phyloP scores from a whole-genome alignment of 2,797 vertebrate genomes.

The Phataginus tricuspis region DNA sequence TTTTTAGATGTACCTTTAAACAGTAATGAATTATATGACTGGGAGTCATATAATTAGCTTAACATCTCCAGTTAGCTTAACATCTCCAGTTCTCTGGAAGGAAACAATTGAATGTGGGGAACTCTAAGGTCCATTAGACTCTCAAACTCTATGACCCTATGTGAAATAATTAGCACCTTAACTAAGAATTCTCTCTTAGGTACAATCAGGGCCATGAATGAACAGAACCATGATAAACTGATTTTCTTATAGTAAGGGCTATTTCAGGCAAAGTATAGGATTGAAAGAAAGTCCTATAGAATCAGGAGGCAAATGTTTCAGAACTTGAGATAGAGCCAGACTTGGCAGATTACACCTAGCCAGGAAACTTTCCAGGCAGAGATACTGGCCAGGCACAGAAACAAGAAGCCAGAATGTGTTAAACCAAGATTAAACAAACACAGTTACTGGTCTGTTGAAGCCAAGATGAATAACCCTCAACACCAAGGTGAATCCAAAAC shows the following conservation, averaged over 20 bases:
- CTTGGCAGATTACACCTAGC: not conserved
- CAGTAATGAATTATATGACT: not conserved
- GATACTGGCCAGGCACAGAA: not conserved
- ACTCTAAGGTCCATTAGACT: not conserved
- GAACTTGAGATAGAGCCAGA: not conserved
- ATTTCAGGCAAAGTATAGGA: not conserved
- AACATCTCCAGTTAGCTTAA: not conserved
- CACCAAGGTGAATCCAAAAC: not conserved
- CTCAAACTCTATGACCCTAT: not conserved
- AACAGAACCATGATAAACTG: not conserved
- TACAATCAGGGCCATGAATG: not conserved
- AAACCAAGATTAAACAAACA: not conserved
- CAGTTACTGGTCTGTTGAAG: not conserved
- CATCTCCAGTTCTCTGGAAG: not conserved
- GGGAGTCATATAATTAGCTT: not conserved
- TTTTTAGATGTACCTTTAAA: not conserved
- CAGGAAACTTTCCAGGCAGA: not conserved
- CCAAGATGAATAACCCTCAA: not conserved
- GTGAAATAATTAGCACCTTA: not conserved
- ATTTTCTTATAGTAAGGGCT: not conserved
- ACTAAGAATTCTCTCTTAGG: not conserved
- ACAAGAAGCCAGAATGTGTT: not conserved
- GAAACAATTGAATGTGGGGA: not conserved
- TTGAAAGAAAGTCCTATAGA: not conserved
- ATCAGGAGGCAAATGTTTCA: not conserved